Evolutionary conservation across 2,113 vertebrate species (phyloP).

Genomic region (Zosterops hypoxanthus): DNA sequence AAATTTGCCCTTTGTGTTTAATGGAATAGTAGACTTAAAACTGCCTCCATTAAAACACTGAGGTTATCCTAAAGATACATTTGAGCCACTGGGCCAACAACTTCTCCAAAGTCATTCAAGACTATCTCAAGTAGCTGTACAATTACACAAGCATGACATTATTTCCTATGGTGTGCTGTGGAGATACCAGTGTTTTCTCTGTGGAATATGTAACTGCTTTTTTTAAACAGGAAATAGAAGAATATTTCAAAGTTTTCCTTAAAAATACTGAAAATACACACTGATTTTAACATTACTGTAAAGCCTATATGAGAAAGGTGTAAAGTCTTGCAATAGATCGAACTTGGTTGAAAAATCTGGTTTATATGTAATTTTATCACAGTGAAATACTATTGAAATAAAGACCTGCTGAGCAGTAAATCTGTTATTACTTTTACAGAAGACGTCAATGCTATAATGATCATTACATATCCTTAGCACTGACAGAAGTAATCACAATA

Average conservation of each 20-base stretch:
- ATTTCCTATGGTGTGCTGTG: neutral
- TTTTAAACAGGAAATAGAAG: neutral
- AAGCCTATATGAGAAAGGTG: neutral
- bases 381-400: neutral
- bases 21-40: neutral
- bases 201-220: neutral
- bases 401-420: neutral
- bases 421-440: neutral
- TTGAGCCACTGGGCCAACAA: neutral
- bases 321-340: neutral
- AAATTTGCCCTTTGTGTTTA: constrained; percentile 4
- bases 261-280: neutral
- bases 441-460: neutral
- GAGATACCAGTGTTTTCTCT: neutral
- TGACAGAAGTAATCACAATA: neutral
- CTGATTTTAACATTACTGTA: neutral
- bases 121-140: neutral
- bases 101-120: neutral
- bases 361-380: neutral
- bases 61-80: neutral
- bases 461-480: neutral
- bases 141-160: neutral
- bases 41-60: neutral
- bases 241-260: neutral
- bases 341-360: neutral